These are phyloP conservation scores for Xanthorhoe spadicearia DNA, from an alignment of 2,888 invertebrate species.

Conservation along the genomic window DNA sequence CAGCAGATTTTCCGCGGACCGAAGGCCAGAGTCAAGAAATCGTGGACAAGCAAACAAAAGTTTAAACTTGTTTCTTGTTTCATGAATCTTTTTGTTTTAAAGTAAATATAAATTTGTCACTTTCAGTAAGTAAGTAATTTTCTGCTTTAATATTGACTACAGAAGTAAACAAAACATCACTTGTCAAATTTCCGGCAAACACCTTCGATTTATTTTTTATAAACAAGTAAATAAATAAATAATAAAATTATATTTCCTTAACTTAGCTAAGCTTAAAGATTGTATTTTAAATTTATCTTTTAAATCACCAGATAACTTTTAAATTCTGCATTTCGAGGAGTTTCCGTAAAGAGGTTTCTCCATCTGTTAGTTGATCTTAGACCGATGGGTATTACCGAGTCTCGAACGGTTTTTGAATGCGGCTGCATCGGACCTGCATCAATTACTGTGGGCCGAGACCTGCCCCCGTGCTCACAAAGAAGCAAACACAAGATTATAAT, in stretches of 20 bases:
- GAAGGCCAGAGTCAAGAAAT: constrained; percentile 15
- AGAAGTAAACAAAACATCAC: too few relatives aligned
- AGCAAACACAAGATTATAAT: not conserved
- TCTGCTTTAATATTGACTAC: too few relatives aligned
- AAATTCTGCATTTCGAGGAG: not conserved
- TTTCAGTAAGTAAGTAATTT: too few relatives aligned
- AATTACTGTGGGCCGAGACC: constrained; percentile 63
- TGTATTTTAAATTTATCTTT: too few relatives aligned
- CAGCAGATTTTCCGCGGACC: constrained; percentile 50
- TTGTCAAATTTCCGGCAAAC: too few relatives aligned
- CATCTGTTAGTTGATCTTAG: constrained; percentile 20
- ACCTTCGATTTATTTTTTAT: too few relatives aligned
- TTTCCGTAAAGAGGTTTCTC: constrained; percentile 4
- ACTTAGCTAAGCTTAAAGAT: too few relatives aligned
- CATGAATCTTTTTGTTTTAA: too few relatives aligned
- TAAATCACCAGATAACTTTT: not conserved
- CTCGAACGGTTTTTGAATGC: constrained; percentile 64
- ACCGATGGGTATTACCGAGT: constrained; percentile 28
- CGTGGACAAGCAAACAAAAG: constrained; percentile 19
- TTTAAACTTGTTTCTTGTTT: not conserved
- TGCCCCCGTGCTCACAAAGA: constrained; percentile 8
- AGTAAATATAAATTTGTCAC: too few relatives aligned
- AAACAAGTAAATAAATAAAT: too few relatives aligned
- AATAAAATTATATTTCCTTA: too few relatives aligned
- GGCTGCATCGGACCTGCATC: constrained; percentile 60